Evolutionary conservation across 2,888 invertebrate genomes (phyloP), one percentile per base, ranked within the genome.

Genomic region (Ephialtes manifestator): DNA sequence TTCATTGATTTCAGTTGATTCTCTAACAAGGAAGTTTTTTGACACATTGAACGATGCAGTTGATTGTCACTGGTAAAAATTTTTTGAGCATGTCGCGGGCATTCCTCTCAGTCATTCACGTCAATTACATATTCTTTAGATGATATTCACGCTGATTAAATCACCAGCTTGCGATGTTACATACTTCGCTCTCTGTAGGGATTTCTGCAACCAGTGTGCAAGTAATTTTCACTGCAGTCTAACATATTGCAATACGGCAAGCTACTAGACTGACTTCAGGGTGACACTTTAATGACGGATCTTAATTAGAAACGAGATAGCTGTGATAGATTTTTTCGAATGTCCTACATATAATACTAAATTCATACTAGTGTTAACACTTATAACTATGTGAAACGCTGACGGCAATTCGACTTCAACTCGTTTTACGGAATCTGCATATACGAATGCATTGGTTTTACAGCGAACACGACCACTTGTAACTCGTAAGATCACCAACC

Each of bases 121-220:
- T 60, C 48, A 46, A 31, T 48, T 65, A 43, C 24, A 20, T n/a
- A 53, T 75, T 15, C 74, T 81, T 65, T 24, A 20, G 18, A 55
- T 58, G 53, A 53, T 70, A 60, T 53, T 46, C 74, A 67, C 76
- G 51, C 43, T 63, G 81, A 84, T 84, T 84, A 81, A 84, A 78
- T 78, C 81, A 78, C 74, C 74, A 81, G 79, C 86, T 84, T 60
- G 63, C 70, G 79, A 83, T 83, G 87, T 87, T 88, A 15, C 18
- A 35, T 86, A 84, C 86, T 84, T 89, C 84, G 85, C 87, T 84
- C 84, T 75, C 78, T 58, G 72, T 72, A 82, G 81, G 87, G 84
- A 79, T 86, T 79, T 60, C 60, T 15, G 20, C 63, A 58, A 70
- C 18, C 58, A 1, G 53, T 15, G n/a, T 55, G 55, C 67, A 35